A percentile compares a stretch with the other conserved stretches of the same genome.
These are phyloP conservation scores for Germaria angustata DNA, from an alignment of 2,888 invertebrate species.

Conservation along the genomic window DNA sequence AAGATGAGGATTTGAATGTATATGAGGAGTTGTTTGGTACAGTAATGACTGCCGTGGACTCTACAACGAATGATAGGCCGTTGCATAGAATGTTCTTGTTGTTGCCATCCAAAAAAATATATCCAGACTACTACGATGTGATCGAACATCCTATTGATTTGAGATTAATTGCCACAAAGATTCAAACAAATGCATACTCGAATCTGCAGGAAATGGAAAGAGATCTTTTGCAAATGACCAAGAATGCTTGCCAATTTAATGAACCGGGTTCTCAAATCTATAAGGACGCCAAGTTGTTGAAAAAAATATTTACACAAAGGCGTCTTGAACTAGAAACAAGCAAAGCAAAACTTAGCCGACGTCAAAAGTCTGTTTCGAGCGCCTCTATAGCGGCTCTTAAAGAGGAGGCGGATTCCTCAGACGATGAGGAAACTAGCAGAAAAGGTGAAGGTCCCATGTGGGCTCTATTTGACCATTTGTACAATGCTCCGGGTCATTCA, in stretches of 20 bases:
- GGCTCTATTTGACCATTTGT: slow-evolving; percentile 93
- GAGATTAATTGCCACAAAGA: slow-evolving; percentile 94
- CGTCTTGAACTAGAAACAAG: slow-evolving; percentile 88
- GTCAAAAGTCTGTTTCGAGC: slow-evolving; percentile 72
- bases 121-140: slow-evolving; percentile 97
- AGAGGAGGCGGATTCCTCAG: slow-evolving; percentile 83
- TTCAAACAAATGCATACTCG: slow-evolving; percentile 91
- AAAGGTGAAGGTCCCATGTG: slow-evolving; percentile 90
- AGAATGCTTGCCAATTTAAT: slow-evolving; percentile 97
- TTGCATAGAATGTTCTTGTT: slow-evolving; percentile 94
- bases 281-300: slow-evolving; percentile 94
- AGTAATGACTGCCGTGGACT: slow-evolving; percentile 91
- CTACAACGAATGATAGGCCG: slow-evolving; percentile 85
- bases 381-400: slow-evolving; percentile 80
- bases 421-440: slow-evolving; percentile 83
- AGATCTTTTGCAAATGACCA: slow-evolving; percentile 93
- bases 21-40: slow-evolving; percentile 94
- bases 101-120: slow-evolving; percentile 93
- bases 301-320: slow-evolving; percentile 85
- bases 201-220: slow-evolving; percentile 91
- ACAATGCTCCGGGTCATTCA: slow-evolving; percentile 83
- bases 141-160: slow-evolving; percentile 97
- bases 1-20: slow-evolving; percentile 86
- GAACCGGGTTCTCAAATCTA: slow-evolving; percentile 98
- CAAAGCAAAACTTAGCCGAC: slow-evolving; percentile 81